Evolutionary conservation across 2,797 vertebrate species (phyloP).

Genomic region (Gallirallus australis): DNA sequence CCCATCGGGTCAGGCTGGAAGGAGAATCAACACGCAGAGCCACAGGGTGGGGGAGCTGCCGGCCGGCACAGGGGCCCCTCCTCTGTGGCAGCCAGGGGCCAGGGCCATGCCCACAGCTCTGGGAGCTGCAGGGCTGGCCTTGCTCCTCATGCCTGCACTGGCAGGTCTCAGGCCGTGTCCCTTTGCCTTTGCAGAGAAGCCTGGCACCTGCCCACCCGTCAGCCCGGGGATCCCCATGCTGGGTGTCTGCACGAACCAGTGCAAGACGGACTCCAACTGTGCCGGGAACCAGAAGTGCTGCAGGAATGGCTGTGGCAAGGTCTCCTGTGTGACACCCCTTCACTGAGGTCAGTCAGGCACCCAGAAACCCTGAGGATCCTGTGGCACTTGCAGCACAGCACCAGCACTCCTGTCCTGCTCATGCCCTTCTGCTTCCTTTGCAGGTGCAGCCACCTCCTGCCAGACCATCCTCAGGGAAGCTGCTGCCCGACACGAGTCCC

Average conservation of each 20-base stretch:
- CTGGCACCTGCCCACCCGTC: constrained; percentile 31
- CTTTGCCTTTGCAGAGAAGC: constrained; percentile 49
- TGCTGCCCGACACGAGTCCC: background rate
- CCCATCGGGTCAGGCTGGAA: background rate
- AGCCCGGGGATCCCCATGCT: constrained; percentile 59
- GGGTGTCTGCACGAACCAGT: constrained; percentile 14
- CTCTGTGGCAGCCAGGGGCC: background rate
- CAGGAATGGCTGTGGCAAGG: constrained; percentile 45
- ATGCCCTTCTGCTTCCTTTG: background rate
- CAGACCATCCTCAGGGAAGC: constrained; percentile 24
- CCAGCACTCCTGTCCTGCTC: rapidly evolving
- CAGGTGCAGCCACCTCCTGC: background rate
- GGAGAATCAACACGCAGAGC: rapidly evolving
- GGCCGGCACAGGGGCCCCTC: background rate
- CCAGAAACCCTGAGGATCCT: rapidly evolving
- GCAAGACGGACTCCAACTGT: constrained; percentile 27
- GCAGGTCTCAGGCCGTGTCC: background rate
- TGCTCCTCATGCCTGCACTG: rapidly evolving
- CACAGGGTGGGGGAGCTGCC: rapidly evolving
- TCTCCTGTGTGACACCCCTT: constrained; percentile 39
- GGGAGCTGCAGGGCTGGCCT: background rate
- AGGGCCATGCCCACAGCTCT: background rate
- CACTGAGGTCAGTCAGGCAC: constrained; percentile 43
- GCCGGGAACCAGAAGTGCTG: constrained; percentile 29
- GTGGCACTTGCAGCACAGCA: rapidly evolving